phyloP scores from a whole-genome alignment of 2,113 vertebrate genomes.

The Proteles cristata region DNA sequence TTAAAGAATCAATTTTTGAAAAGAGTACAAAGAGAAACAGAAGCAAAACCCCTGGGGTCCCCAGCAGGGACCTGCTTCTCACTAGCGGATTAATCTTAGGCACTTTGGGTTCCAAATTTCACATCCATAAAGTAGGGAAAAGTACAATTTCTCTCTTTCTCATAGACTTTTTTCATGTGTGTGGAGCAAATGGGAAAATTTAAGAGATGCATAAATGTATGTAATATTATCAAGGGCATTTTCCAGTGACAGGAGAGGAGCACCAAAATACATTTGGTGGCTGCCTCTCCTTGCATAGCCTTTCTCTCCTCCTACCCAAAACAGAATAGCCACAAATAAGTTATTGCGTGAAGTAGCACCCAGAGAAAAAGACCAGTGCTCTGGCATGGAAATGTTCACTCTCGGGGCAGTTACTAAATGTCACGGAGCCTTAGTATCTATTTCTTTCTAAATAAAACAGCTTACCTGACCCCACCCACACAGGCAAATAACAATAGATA shows the following conservation, averaged over 20 bases:
- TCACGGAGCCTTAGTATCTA: neutral
- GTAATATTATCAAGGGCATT: constrained; percentile 16
- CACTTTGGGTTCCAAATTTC: neutral
- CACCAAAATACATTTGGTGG: neutral
- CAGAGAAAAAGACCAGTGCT: neutral
- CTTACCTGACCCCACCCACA: neutral
- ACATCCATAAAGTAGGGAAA: neutral
- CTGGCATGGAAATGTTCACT: neutral
- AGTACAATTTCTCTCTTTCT: neutral
- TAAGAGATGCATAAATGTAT: neutral
- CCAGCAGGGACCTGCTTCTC: neutral
- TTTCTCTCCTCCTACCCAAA: neutral
- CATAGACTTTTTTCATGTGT: neutral
- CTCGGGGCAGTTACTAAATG: neutral
- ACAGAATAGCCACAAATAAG: neutral
- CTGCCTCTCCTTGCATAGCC: neutral
- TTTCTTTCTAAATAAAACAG: neutral
- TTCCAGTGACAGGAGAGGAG: neutral
- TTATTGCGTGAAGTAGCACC: neutral
- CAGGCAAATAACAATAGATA: neutral
- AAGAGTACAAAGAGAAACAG: neutral
- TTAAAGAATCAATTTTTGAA: neutral
- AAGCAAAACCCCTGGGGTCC: neutral
- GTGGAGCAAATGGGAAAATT: neutral
- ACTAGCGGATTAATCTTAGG: neutral